Conservation (phyloP, 2,113 vertebrate genomes). For the Rhinoptilus africanus region DNA sequence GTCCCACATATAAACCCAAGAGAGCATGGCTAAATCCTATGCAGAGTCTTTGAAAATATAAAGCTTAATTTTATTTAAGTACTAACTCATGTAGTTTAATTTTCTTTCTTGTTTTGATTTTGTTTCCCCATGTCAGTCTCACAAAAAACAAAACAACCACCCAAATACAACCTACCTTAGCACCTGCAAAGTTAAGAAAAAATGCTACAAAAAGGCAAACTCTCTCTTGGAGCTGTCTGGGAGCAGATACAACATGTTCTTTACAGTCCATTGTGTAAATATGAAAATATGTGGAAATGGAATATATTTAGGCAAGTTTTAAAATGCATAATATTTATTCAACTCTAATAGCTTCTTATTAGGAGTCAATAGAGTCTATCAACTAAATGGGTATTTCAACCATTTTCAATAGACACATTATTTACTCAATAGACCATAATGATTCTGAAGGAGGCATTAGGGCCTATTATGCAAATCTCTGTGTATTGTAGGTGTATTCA, state of each 20-base stretch:
- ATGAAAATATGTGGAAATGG: conserved; percentile 49
- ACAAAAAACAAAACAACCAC: background rate
- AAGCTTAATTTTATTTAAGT: conserved; percentile 30
- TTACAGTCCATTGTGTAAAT: conserved; percentile 45
- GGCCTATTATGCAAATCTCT: conserved; percentile 63
- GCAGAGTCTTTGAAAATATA: background rate
- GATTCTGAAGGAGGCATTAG: conserved; percentile 64
- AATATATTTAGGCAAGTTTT: conserved; percentile 58
- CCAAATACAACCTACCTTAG: background rate
- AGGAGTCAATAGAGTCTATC: conserved; percentile 63
- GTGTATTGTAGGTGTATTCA: conserved; percentile 49
- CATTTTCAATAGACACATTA: conserved; percentile 59
- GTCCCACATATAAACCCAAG: background rate
- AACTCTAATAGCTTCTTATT: conserved; percentile 66
- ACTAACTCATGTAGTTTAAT: conserved; percentile 2
- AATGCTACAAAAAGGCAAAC: background rate
- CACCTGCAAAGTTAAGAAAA: background rate
- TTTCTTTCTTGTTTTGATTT: conserved; percentile 22
- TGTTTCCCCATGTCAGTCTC: background rate
- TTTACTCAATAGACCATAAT: conserved; percentile 69
- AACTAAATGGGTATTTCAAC: conserved; percentile 59
- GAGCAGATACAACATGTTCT: conserved; percentile 22
- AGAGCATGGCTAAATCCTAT: background rate
- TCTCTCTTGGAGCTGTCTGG: background rate
- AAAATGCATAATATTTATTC: conserved; percentile 66